phyloP scores from a whole-genome alignment of 2,113 vertebrate genomes.

The Noctilio leporinus region DNA sequence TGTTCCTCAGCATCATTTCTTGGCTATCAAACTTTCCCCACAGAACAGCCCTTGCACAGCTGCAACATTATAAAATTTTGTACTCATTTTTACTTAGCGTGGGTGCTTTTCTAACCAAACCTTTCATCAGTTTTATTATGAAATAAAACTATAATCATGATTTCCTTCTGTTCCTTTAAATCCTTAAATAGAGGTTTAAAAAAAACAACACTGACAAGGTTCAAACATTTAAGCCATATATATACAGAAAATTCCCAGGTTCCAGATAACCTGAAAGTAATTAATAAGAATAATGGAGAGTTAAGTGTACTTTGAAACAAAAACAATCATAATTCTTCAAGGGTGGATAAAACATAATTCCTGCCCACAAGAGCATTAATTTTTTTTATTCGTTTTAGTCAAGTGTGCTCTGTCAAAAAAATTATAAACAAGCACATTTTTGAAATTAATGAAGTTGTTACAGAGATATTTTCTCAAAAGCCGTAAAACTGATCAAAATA shows the following conservation, averaged over 20 bases:
- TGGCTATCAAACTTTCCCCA: background rate
- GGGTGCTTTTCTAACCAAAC: background rate
- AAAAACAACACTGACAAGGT: background rate
- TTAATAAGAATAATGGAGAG: background rate
- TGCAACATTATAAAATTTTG: background rate
- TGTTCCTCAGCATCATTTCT: background rate
- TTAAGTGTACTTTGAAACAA: background rate
- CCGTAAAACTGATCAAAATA: background rate
- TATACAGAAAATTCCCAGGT: background rate
- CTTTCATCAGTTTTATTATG: background rate
- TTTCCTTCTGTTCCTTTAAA: background rate
- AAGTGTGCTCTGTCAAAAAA: background rate
- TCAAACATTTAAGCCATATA: conserved; percentile 30
- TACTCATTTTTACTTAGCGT: background rate
- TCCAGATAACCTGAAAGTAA: background rate
- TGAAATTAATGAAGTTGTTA: conserved; percentile 8
- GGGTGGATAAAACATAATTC: background rate
- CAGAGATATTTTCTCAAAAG: conserved; percentile 7
- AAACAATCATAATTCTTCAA: background rate
- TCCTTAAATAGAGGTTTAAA: background rate
- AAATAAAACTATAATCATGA: conserved; percentile 14
- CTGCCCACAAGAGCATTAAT: background rate
- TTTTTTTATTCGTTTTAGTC: background rate
- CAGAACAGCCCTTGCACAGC: background rate
- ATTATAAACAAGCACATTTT: background rate